phyloP scores from a whole-genome alignment of 2,888 invertebrate genomes.

The Drosophila differens region DNA sequence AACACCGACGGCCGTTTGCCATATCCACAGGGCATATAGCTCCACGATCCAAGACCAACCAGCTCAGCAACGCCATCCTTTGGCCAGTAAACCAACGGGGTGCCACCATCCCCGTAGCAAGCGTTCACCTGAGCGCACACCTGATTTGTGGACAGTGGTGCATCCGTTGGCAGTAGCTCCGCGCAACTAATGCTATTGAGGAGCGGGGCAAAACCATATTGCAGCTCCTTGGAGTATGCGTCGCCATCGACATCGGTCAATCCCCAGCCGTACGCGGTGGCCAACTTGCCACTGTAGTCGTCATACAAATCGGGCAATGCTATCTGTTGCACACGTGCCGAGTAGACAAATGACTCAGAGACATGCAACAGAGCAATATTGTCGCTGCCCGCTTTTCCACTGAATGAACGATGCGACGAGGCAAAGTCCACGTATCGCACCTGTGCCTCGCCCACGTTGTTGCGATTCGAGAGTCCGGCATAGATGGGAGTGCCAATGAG shows the following conservation, averaged over 20 bases:
- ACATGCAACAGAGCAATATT: constrained; percentile 87
- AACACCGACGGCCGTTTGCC: constrained; percentile 71
- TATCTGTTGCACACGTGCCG: constrained; percentile 81
- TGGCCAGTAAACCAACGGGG: constrained; percentile 75
- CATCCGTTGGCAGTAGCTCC: constrained; percentile 59
- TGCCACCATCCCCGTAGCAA: constrained; percentile 81
- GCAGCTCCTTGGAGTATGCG: constrained; percentile 68
- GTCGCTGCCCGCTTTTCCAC: constrained; percentile 85
- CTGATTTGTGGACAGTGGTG: constrained; percentile 62
- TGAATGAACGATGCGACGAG: constrained; percentile 82
- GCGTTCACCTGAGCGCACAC: constrained; percentile 70
- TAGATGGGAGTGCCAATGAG: constrained; percentile 70
- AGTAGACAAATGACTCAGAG: constrained; percentile 76
- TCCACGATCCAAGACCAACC: constrained; percentile 75
- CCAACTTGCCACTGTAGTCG: constrained; percentile 58
- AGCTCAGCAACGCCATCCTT: constrained; percentile 64
- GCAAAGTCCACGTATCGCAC: constrained; percentile 76
- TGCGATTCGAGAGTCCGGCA: constrained; percentile 74
- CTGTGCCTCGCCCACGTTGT: constrained; percentile 68
- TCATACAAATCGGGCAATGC: constrained; percentile 81
- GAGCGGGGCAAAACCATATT: constrained; percentile 64
- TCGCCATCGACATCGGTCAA: constrained; percentile 58
- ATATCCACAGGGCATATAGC: constrained; percentile 79
- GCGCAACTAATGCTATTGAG: constrained; percentile 55
- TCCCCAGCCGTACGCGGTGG: constrained; percentile 77